Evolutionary conservation across 2,113 vertebrate genomes (phyloP), one percentile per base, ranked within the genome.

Genomic region (Sinocyclocheilus maitianheensis): DNA sequence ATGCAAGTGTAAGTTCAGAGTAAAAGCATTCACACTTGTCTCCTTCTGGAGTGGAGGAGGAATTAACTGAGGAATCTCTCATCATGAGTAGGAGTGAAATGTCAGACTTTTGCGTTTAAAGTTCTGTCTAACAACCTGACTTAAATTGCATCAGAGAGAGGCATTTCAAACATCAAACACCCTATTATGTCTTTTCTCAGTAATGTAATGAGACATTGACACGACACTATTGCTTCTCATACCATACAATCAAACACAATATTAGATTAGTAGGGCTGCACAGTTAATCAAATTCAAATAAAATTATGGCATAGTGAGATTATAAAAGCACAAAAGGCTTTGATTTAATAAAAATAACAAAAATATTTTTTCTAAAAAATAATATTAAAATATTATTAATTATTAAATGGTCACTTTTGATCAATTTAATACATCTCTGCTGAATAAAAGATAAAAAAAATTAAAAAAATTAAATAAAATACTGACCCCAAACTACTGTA

Each of bases 31-130:
- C n/a, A 65, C n/a, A 65, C 60, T 46, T 48, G 6, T 80, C 22
- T 43, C 5, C 16, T 40, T 46, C 18, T 78, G 76, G 16, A 78
- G 55, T 12, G n/a, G 30, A 51, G 14, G 9, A 51, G 60, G 40
- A 67, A 81, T 26, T 65, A 81, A 30, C 6, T 3, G 4, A 71
- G 14, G 22, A 48, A 69, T 67, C 43, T 60, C 67, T 40, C 48
- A 72, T 40, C 30, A 72, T 5, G 46, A 72, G 60, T 40, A 65
- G 46, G n/a, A 30, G 7, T 51, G 46, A 83, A 46, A 37, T 55
- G 46, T 83, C 65, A 34, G 11, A 37, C 80, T 37, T 83, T 83
- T 83, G n/a, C 53, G 5, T 30, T 71, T 20, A 55, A 83, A 48
- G 26, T 48, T 34, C 43, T 55, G 26, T 34, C 43, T 71, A 34